These are phyloP conservation scores for Eristalis arbustorum DNA, from an alignment of 2,888 invertebrate genomes.

Conservation along the genomic window DNA sequence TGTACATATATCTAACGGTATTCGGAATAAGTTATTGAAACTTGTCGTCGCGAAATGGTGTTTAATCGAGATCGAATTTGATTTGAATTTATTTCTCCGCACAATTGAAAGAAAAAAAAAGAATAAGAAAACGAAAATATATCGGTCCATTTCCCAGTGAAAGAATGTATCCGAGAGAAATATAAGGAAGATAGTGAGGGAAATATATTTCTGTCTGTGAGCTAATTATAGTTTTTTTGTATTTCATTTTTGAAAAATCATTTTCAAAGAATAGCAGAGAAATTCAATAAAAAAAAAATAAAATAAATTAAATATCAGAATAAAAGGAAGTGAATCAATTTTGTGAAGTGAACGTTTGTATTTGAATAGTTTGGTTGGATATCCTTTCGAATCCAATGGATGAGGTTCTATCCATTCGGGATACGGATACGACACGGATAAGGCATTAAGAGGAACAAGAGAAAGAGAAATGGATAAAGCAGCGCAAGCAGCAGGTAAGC, in stretches of 20 bases:
- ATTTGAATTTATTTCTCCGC: conserved; percentile 28
- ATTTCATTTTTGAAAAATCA: conserved; percentile 42
- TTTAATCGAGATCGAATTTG: conserved; percentile 44
- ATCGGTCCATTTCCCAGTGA: conserved; percentile 27
- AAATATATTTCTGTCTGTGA: conserved; percentile 65
- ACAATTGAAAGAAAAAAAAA: background rate
- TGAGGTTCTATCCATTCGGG: conserved; percentile 48
- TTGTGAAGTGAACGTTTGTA: conserved; percentile 18
- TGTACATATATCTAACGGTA: conserved; percentile 45
- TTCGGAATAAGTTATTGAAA: conserved; percentile 20
- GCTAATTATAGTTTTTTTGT: conserved; percentile 65
- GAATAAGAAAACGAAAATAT: background rate
- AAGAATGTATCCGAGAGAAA: conserved; percentile 46
- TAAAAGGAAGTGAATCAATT: conserved; percentile 49
- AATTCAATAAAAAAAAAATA: conserved; percentile 49
- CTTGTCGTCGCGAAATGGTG: conserved; percentile 44
- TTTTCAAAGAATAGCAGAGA: conserved; percentile 48
- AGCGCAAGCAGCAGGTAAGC: conserved; percentile 64
- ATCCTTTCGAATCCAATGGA: conserved; percentile 58
- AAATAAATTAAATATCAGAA: conserved; percentile 24
- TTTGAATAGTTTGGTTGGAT: conserved; percentile 27
- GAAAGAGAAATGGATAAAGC: conserved; percentile 52
- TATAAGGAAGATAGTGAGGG: conserved; percentile 51
- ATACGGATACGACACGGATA: conserved; percentile 64
- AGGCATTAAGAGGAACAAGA: background rate